Evolutionary conservation across 2,888 invertebrate species (phyloP), one percentile per base, ranked within the genome.

Genomic region (Pollenia griseotomentosa): DNA sequence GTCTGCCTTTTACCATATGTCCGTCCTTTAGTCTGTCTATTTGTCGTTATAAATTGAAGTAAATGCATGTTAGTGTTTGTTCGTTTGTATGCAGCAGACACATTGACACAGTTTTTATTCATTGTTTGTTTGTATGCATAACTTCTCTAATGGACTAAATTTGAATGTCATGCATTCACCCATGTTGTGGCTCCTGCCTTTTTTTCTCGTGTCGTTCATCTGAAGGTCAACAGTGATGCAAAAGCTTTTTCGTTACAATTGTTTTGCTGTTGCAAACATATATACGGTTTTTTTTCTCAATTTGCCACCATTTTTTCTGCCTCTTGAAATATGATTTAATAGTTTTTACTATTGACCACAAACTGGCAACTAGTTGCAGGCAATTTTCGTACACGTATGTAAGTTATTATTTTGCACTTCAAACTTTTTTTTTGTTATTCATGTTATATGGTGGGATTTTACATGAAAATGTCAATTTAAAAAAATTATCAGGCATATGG

Each of bases 31-130:
- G 65, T 68, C 51, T 61, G 71, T 70, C 42, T 70, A 78, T 71
- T 57, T 74, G 75, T 55, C 71, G 51, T 80, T 71, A 71, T 5
- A 71, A n/a, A 63, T 71, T 61, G 44, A 14, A 63, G n/a, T 51
- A 77, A 42, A 40, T 66, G 33, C 53, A 59, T 71, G 65, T 51
- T 66, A 42, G 57, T 59, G 53, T 61, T 40, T 83, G 61, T 65
- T n/a, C n/a, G 16, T 19, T 57, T 61, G 33, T 33, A 33, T 71
- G 70, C 75, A 85, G 70, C 82, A 78, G 84, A 79, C 84, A 86
- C 80, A 83, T 87, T 87, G 86, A 87, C 86, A 87, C 81, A 83
- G 83, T 81, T 83, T 84, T 70, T 73, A 80, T 70, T 55, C 59
- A 71, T 74, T 71, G 53, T 83, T 79, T 74, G 70, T 61, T 70